A percentile compares a stretch with the other conserved stretches of the same genome.
Conservation (phyloP, 2,113 vertebrate genomes). For the Pseudorhombus dupliciocellatus region DNA sequence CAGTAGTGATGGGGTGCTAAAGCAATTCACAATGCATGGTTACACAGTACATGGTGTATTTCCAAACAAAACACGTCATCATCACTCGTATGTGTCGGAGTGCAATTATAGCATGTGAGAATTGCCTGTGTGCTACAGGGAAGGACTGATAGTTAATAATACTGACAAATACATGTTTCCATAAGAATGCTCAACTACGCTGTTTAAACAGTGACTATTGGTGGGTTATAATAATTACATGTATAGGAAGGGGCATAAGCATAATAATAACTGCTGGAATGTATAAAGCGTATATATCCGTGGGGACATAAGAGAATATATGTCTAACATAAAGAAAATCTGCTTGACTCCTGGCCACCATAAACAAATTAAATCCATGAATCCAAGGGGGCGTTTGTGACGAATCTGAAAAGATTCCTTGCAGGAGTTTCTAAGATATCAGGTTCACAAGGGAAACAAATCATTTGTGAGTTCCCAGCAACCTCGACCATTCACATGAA, state of each 20-base stretch:
- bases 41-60: conserved; percentile 27
- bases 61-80: conserved; percentile 24
- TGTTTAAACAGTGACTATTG: neutral
- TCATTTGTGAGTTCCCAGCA: too few relatives aligned
- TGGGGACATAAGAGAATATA: too few relatives aligned
- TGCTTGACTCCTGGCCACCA: too few relatives aligned
- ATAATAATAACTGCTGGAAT: too few relatives aligned
- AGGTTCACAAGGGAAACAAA: too few relatives aligned
- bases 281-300: too few relatives aligned
- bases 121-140: neutral
- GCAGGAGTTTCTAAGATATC: too few relatives aligned
- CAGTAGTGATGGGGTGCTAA: conserved; percentile 21
- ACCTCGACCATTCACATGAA: too few relatives aligned
- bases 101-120: neutral
- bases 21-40: conserved; percentile 46
- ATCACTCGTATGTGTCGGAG: neutral
- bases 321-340: too few relatives aligned
- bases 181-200: neutral
- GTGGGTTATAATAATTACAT: neutral
- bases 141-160: neutral
- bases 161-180: neutral
- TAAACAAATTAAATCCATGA: too few relatives aligned
- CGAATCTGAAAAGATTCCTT: too few relatives aligned
- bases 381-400: too few relatives aligned
- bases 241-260: neutral